Evolutionary conservation across 2,113 vertebrate genomes (phyloP), one percentile per base, ranked within the genome.

Genomic region (Oreochromis spilurus): DNA sequence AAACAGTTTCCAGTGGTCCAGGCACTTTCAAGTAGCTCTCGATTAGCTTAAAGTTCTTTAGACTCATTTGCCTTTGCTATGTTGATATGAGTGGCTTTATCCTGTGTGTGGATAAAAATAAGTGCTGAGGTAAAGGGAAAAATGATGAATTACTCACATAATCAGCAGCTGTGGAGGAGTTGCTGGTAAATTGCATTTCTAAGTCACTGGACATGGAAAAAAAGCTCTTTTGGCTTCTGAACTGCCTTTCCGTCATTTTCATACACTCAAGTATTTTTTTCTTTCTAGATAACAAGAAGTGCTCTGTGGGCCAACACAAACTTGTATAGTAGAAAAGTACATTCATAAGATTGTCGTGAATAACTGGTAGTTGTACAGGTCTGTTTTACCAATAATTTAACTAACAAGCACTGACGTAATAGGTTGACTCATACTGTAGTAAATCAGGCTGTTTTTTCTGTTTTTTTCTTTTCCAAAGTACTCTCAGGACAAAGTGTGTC

Each of bases 121-220:
- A 88, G 82, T 87, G 92, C 91, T 93, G 93, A 89, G 43, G 75
- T 79, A 16, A 7, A 50, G 67, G 54, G 67, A 48, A 92, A 79
- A 16, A 50, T 50, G 1, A 31, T 26, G 70, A 40, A 57, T 65
- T 72, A 87, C 53, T 62, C 80, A 65, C 19, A 2, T 80, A 90
- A 92, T 91, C 90, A 84, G 87, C 79, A 48, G 12, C 72, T 52
- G 81, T 5, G 16, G 10, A 31, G 79, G 48, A 19, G 52, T 85
- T 45, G 50, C 86, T 81, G 62, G 11, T 82, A 91, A 92, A 94
- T 92, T 90, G 79, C 86, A 86, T 92, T 92, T 92, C 50, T 72
- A 78, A 88, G 16, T 89, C 36, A 75, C 17, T 88, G 84, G 72
- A 21, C 70, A 83, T 24, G 6, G 84, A 38, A 78, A 36, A 77